Evolutionary conservation across 2,113 vertebrate species (phyloP), one percentile per base, ranked within the genome.

Genomic region (Chaetura pelagica): DNA sequence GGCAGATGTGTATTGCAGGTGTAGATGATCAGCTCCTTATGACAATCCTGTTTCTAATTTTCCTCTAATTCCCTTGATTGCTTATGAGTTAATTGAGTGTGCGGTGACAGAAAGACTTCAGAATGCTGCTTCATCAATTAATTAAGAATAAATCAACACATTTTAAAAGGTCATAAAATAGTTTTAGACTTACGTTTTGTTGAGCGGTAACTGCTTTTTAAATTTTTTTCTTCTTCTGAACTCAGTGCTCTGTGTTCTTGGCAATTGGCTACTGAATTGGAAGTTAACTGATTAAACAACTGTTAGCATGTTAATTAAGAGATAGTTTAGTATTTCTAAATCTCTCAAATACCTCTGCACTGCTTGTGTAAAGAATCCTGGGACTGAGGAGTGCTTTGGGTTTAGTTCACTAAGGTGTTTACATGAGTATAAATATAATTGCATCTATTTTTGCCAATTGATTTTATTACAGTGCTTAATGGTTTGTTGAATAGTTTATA

Each of bases 401-500:
- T 97, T 92, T 96, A 93, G 89, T 90, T 97, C 59, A 78, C 17
- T 21, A 58, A 90, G 73, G 75, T 78, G 68, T 96, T 98, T 97
- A 95, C 87, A 90, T 5, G 80, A 97, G 92, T 97, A n/a, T 94
- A 90, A 86, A 92, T 94, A 38, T 97, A 98, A 98, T 98, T 98
- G 94, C 74, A 89, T 92, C 96, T 97, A 87, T 97, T 95, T 97
- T 92, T 97, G 93, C 93, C 95, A 93, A 84, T 96, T 97, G 96
- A 96, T 96, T 98, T 98, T 97, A 98, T 97, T 97, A 84, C 93
- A 83, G 49, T 94, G 77, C 96, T 97, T 97, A 98, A 98, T 97
- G 97, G 93, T 73, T 98, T 98, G 96, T 97, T 97, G 89, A 95
- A 97, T 96, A 95, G 90, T 96, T 97, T 98, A 95, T 87, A 94